Conservation (phyloP, 2,888 invertebrate genomes). For the Balanococcus diminutus region DNA sequence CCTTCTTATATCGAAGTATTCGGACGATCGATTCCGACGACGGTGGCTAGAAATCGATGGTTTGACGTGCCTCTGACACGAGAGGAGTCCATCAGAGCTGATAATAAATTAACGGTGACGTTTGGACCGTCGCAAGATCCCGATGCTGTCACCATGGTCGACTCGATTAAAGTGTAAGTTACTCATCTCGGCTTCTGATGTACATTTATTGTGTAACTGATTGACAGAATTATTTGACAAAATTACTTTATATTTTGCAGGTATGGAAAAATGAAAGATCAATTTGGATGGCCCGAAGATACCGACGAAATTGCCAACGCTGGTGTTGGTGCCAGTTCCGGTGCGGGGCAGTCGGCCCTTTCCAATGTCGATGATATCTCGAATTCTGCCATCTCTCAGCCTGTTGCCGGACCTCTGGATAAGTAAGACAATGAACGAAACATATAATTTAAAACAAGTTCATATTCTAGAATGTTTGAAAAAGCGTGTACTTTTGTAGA, state of each 20-base stretch:
- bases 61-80: constrained; percentile 93
- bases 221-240: neutral
- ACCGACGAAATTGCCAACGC: constrained; percentile 71
- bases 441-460: neutral
- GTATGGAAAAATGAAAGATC: constrained; percentile 93
- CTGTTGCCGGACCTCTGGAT: constrained; percentile 44
- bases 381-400: constrained; percentile 22
- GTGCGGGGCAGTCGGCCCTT: neutral
- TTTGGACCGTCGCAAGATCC: constrained; percentile 87
- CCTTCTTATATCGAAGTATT: constrained; percentile 79
- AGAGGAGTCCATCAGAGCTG: constrained; percentile 90
- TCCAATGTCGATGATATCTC: constrained; percentile 20
- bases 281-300: constrained; percentile 97
- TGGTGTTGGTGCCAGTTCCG: neutral
- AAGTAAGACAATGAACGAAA: neutral
- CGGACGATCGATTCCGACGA: constrained; percentile 74
- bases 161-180: constrained; percentile 82
- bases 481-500: constrained; percentile 60
- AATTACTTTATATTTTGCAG: constrained; percentile 62
- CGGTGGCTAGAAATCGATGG: constrained; percentile 83
- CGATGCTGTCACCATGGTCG: constrained; percentile 88
- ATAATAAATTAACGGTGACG: constrained; percentile 83
- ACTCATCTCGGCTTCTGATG: neutral
- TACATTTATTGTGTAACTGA: too few species aligned
- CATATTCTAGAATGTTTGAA: neutral